phyloP scores from a whole-genome alignment of 92 coral and sea anemone genomes.

The Galaxea fascicularis region DNA sequence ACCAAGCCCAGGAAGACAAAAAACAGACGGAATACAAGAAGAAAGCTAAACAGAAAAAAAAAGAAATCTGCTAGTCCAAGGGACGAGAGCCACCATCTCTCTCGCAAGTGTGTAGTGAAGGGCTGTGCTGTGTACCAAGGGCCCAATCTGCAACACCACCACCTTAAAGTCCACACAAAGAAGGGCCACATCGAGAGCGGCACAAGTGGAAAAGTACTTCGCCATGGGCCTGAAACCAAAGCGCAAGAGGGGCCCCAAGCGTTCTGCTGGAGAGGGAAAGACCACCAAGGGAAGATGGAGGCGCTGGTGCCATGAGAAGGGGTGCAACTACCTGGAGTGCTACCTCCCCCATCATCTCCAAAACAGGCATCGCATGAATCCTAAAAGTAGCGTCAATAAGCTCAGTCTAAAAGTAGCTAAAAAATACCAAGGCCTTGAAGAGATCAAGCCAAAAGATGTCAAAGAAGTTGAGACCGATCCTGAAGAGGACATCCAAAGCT shows the following conservation, averaged over 20 bases:
- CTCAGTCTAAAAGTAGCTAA: background rate
- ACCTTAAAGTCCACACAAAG: background rate
- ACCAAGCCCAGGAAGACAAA: background rate
- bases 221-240: background rate
- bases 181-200: background rate
- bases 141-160: background rate
- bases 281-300: background rate
- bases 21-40: too few species aligned
- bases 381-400: background rate
- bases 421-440: background rate
- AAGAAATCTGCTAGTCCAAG: too few species aligned
- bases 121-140: background rate
- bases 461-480: background rate
- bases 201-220: background rate
- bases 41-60: too few species aligned
- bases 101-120: background rate
- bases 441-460: background rate
- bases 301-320: background rate
- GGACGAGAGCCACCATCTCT: background rate
- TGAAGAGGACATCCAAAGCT: too few species aligned
- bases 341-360: slow-evolving; percentile 12
- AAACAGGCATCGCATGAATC: slow-evolving; percentile 6
- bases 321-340: background rate
- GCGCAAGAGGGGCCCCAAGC: background rate
- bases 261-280: too few species aligned